Conservation (phyloP, 2,113 vertebrate species). For the Thalassarche chlororhynchos region DNA sequence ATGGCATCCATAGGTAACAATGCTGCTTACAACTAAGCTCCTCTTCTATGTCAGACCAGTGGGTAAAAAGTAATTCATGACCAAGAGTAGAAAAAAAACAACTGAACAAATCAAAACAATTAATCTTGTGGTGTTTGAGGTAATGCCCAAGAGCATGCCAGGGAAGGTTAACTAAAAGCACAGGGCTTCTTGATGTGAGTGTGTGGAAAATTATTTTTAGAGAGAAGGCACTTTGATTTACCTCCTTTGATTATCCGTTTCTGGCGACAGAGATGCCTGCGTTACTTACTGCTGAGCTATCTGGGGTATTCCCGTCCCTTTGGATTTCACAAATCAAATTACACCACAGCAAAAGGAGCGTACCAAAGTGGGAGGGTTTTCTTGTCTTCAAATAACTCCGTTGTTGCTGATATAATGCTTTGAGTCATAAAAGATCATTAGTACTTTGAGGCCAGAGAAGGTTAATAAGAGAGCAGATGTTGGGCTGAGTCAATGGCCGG, state of each 20-base stretch:
- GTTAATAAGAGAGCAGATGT: constrained; percentile 31
- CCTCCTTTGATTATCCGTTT: neutral
- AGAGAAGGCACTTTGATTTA: neutral
- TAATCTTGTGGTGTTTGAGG: neutral
- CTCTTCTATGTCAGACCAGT: neutral
- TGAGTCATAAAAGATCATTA: neutral
- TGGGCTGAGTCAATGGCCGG: neutral
- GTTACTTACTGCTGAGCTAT: fast-evolving
- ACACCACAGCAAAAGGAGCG: neutral
- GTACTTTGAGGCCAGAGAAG: neutral
- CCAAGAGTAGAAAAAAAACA: neutral
- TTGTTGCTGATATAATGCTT: neutral
- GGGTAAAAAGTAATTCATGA: neutral
- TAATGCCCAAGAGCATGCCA: neutral
- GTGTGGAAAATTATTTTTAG: fast-evolving
- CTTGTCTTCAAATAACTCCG: neutral
- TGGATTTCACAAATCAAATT: neutral
- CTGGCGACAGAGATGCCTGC: fast-evolving
- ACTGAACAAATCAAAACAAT: neutral
- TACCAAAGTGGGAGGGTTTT: neutral
- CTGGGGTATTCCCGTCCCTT: neutral
- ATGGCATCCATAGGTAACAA: constrained; percentile 1
- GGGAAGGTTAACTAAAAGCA: neutral
- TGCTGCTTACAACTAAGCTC: neutral
- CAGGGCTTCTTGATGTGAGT: fast-evolving